These are phyloP conservation scores for Tiliacea citrago DNA, from an alignment of 2,888 invertebrate genomes.

Conservation along the genomic window DNA sequence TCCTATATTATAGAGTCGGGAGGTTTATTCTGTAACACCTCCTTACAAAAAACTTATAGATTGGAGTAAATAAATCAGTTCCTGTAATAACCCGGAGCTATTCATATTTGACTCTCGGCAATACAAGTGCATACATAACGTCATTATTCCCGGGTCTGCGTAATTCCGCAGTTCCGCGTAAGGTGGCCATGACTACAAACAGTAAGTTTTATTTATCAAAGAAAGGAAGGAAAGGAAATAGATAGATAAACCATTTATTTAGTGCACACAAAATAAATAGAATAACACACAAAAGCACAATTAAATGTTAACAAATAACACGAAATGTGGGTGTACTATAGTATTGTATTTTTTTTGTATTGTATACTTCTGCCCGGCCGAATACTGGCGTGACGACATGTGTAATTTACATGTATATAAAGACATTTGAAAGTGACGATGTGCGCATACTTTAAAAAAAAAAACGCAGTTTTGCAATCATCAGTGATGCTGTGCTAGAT, in stretches of 20 bases:
- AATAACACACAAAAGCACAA: too few species aligned
- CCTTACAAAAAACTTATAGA: slow-evolving; percentile 36
- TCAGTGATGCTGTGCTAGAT: not conserved
- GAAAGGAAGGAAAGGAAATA: not conserved
- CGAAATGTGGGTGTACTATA: too few species aligned
- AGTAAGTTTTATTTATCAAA: not conserved
- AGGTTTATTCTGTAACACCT: slow-evolving; percentile 54
- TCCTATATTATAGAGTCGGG: slow-evolving; percentile 5
- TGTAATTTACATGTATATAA: too few species aligned
- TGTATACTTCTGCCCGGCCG: too few species aligned
- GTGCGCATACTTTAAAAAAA: not conserved
- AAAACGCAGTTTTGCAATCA: not conserved
- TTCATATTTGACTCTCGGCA: slow-evolving; percentile 66
- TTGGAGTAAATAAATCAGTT: slow-evolving; percentile 52
- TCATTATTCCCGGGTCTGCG: slow-evolving; percentile 57
- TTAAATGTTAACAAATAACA: too few species aligned
- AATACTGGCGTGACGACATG: too few species aligned
- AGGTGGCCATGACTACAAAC: slow-evolving; percentile 28
- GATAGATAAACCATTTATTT: too few species aligned
- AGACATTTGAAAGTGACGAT: too few species aligned
- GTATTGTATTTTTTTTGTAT: too few species aligned
- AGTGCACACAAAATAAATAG: too few species aligned
- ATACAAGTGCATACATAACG: slow-evolving; percentile 67
- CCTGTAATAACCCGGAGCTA: slow-evolving; percentile 51
- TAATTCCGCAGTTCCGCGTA: slow-evolving; percentile 53